A percentile compares a stretch with the other conserved stretches of the same genome.
Conservation (phyloP, 2,888 invertebrate genomes). For the Chrysodeixis includens region DNA sequence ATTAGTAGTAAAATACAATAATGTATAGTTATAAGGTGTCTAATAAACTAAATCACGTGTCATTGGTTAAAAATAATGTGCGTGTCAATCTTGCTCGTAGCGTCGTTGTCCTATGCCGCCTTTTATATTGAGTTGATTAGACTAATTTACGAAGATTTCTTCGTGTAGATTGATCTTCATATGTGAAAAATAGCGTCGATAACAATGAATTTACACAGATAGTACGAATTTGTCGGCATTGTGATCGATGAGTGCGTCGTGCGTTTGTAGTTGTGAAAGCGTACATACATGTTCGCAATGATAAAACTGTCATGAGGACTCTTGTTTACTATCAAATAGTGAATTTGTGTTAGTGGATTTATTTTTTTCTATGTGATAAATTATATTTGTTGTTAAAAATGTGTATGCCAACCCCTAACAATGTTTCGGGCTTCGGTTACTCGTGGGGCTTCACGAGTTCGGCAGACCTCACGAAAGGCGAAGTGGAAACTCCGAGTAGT, state of each 20-base stretch:
- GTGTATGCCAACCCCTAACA: conserved; percentile 89
- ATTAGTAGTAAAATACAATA: conserved; percentile 54
- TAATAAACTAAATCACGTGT: conserved; percentile 54
- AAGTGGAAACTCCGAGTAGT: conserved; percentile 86
- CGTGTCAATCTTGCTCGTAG: conserved; percentile 81
- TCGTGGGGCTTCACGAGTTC: conserved; percentile 87
- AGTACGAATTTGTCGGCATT: conserved; percentile 74
- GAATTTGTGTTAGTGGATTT: conserved; percentile 83
- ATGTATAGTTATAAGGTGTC: conserved; percentile 62
- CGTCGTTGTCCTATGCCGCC: conserved; percentile 86
- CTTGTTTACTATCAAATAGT: conserved; percentile 86
- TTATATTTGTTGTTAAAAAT: conserved; percentile 71
- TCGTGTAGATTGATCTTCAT: conserved; percentile 60
- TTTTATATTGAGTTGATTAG: conserved; percentile 78
- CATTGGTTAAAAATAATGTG: conserved; percentile 72
- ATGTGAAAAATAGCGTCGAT: conserved; percentile 52
- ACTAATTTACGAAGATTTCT: conserved; percentile 71
- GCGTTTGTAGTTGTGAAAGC: conserved; percentile 87
- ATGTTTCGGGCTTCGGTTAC: conserved; percentile 88
- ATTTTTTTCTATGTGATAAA: conserved; percentile 77
- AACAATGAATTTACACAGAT: conserved; percentile 65
- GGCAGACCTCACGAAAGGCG: conserved; percentile 85
- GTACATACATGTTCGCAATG: conserved; percentile 86
- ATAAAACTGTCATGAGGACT: conserved; percentile 86
- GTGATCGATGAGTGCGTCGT: conserved; percentile 82